phyloP scores from a whole-genome alignment of 2,113 vertebrate genomes.

The Pyrgilauda ruficollis region DNA sequence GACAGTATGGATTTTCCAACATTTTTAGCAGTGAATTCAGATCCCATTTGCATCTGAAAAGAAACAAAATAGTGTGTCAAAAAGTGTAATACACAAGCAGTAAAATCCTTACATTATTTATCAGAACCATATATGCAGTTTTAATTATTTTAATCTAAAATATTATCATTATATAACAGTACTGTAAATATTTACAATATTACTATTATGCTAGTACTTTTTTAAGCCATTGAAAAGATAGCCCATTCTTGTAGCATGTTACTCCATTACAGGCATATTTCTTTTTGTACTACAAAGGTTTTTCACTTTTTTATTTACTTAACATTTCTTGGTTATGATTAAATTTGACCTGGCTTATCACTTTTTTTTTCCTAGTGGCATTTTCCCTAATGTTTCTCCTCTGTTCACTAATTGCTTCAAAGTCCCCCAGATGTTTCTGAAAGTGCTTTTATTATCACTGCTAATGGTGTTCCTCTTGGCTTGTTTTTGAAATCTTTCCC shows the following conservation, averaged over 20 bases:
- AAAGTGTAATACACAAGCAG: neutral
- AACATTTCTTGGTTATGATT: neutral
- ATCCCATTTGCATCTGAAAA: neutral
- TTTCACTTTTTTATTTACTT: conserved; percentile 11
- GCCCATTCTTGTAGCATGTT: neutral
- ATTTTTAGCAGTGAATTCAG: neutral
- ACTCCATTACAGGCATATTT: neutral
- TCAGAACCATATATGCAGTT: neutral
- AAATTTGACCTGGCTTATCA: neutral
- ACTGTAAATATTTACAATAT: neutral
- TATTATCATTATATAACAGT: neutral
- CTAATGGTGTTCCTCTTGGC: conserved; percentile 20
- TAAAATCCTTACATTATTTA: neutral
- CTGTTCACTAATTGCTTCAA: conserved; percentile 9
- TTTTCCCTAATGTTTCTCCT: conserved; percentile 2
- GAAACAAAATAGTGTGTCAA: neutral
- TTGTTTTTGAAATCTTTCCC: conserved; percentile 31
- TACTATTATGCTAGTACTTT: neutral
- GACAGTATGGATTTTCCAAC: neutral
- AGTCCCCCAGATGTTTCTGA: conserved; percentile 16
- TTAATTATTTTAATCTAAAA: neutral
- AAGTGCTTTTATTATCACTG: conserved; percentile 34
- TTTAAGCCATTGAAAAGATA: neutral
- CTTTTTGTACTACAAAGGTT: neutral
- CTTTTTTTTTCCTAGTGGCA: neutral